Evolutionary conservation across 2,888 invertebrate genomes (phyloP), one percentile per base, ranked within the genome.

Genomic region (Pristionchus exspectatus): DNA sequence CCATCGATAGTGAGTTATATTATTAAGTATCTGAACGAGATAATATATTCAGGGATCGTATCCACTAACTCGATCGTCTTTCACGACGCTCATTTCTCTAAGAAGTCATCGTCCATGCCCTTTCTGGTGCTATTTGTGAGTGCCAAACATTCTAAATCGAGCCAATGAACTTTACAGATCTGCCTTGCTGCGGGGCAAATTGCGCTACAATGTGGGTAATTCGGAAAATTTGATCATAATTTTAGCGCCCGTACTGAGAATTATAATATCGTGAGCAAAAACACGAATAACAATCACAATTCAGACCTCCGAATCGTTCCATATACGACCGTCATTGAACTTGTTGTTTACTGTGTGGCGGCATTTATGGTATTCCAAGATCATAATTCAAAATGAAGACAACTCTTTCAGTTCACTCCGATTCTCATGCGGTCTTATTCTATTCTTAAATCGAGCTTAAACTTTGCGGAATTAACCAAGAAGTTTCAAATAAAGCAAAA

Each of bases 401-500:
- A 12, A 16, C 0, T 0, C 38, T 27, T 77, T n/a, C n/a, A 81
- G 81, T n/a, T 81, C n/a, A 2, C 50, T 12, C 81, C 81, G 14
- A 14, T 81, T n/a, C n/a, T 54, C 50, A 27, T 54, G 9, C 44
- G 27, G 14, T 9, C 44, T 0, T 44, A 81, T 9, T 7, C 0
- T n/a, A 21, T 7, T 1, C 50, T 81, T 1, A 81, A 81, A 21
- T n/a, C 24, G 1, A n/a, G 10, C 14, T 4, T 50, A 9, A 16
- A 24, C 2, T 50, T 27, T 12, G 81, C 50, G 0, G 81, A 81
- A 9, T 24, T 81, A 18, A 27, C 81, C 4, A 81, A 81, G 50
- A 81, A 81, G 18, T 81, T 81, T 33, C 81, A 54, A 50, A 44
- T 81, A 14, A 81, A 81, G 50, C 81, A 81, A 50, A 81, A 81